Conservation (phyloP, 2,888 invertebrate species). For the Sinhomidia bicolor region DNA sequence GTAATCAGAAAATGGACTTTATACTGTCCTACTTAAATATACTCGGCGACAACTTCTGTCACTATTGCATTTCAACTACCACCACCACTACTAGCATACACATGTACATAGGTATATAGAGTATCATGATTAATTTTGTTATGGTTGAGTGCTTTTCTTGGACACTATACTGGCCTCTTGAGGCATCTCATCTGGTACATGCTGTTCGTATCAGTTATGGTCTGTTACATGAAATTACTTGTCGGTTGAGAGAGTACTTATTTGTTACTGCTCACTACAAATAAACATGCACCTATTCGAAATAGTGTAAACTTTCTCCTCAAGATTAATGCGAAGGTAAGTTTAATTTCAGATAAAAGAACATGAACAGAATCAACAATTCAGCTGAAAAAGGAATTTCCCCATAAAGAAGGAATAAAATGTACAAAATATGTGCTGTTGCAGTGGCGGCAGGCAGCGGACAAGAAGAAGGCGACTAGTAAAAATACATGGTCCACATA, state of each 20-base stretch:
- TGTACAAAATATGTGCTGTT: too few species aligned
- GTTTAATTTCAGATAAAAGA: slow-evolving; percentile 44
- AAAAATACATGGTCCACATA: not conserved
- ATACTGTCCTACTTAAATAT: not conserved
- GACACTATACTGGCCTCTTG: not conserved
- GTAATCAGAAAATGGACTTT: slow-evolving; percentile 25
- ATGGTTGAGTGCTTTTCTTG: slow-evolving; percentile 19
- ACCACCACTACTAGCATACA: not conserved
- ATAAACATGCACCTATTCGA: not conserved
- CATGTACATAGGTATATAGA: not conserved
- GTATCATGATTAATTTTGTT: slow-evolving; percentile 35
- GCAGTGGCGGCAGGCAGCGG: not conserved
- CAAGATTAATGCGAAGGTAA: slow-evolving; percentile 16
- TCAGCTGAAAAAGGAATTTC: not conserved
- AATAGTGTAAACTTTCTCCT: slow-evolving; percentile 5
- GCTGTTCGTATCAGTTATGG: not conserved
- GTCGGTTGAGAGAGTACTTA: too few species aligned
- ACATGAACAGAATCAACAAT: slow-evolving; percentile 45
- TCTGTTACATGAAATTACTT: not conserved
- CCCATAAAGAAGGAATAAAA: not conserved
- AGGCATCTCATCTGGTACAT: not conserved
- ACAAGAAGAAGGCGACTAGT: not conserved
- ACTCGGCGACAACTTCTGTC: not conserved
- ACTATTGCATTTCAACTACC: not conserved
- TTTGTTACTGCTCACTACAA: not conserved